These are phyloP conservation scores for Fundulus diaphanus DNA, from an alignment of 2,797 vertebrate species.

Conservation along the genomic window DNA sequence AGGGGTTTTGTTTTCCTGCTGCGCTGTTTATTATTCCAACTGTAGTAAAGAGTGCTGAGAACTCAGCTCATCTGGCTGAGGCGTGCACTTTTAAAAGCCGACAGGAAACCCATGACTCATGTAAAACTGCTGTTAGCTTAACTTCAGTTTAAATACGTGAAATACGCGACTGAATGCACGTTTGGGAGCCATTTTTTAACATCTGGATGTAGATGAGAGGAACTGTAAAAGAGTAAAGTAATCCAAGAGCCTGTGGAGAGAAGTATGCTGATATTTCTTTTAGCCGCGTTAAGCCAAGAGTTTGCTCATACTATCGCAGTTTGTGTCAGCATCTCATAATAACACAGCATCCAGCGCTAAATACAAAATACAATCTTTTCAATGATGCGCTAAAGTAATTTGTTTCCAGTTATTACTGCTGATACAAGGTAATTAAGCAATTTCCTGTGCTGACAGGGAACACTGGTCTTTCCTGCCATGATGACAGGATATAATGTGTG, in stretches of 20 bases:
- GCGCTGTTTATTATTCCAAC: conserved; percentile 11
- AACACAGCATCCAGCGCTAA: conserved; percentile 39
- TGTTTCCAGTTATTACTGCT: conserved; percentile 53
- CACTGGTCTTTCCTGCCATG: conserved; percentile 53
- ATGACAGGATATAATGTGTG: conserved; percentile 5
- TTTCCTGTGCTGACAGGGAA: conserved; percentile 69
- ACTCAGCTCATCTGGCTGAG: background rate
- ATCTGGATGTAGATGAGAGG: background rate
- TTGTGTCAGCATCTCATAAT: conserved; percentile 16
- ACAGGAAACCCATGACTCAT: conserved; percentile 3
- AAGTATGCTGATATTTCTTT: background rate
- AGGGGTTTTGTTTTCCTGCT: background rate
- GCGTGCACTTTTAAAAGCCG: background rate
- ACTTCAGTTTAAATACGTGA: background rate
- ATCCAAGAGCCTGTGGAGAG: background rate
- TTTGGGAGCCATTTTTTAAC: background rate
- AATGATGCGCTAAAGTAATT: conserved; percentile 21
- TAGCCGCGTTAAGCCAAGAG: background rate
- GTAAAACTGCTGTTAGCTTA: background rate
- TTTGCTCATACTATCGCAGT: conserved; percentile 8
- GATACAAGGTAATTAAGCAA: conserved; percentile 66
- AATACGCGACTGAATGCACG: background rate
- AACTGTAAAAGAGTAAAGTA: conserved; percentile 5
- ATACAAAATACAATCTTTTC: conserved; percentile 46
- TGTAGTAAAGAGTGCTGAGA: background rate